Evolutionary conservation across 2,888 invertebrate species (phyloP), one percentile per base, ranked within the genome.

Genomic region (Melinaea marsaeus): DNA sequence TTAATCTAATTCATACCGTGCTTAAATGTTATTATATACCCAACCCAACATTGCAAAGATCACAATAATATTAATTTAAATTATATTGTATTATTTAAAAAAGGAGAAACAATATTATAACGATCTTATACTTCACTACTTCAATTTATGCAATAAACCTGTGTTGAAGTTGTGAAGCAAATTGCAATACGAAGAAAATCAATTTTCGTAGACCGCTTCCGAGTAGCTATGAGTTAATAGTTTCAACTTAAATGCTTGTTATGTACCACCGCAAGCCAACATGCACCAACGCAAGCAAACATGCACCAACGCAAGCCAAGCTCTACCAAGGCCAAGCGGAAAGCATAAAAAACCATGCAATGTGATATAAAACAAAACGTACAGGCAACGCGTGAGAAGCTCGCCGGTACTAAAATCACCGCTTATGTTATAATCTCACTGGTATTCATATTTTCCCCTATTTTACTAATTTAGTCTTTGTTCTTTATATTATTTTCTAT

Each of bases 401-500:
- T 81, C 81, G 86, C 88, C 81, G 88, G 88, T 85, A 82, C 80
- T 86, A 86, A 88, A 87, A 88, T 87, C 90, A 90, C 90, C 88
- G 89, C 88, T 87, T 83, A 86, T 82, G 77, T 82, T 86, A 86
- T 90, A 90, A 90, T 90, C 90, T 90, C 90, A 89, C 90, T 89
- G 90, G 90, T 88, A 88, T 85, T 85, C 81, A 85, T 83, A 83
- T 83, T 79, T 84, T 86, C 83, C 81, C 79, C 82, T 88, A 87
- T 81, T 76, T 81, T 81, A 88, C 84, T 90, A 90, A 87, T 86
- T 89, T 89, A 90, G 90, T 90, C 90, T 90, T 90, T 90, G 85
- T 86, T 88, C 86, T 85, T 84, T 88, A 85, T 80, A 75, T 73
- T 81, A 69, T 68, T 83, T 81, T 88, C 78, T 90, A 90, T 90